phyloP scores from a whole-genome alignment of 2,888 invertebrate genomes.

The Chorisops tibialis region DNA sequence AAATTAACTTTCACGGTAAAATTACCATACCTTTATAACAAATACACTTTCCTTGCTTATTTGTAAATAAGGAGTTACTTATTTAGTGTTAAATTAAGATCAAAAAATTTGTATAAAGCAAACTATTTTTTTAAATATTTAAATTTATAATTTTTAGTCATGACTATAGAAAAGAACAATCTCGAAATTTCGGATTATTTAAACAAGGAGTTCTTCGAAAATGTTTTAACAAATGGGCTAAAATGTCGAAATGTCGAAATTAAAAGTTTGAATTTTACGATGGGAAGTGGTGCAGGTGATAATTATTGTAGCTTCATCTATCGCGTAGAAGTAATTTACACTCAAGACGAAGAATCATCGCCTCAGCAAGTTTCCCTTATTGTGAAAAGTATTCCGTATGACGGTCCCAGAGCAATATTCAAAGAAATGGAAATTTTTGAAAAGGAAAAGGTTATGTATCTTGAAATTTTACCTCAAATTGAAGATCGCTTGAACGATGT shows the following conservation, averaged over 20 bases:
- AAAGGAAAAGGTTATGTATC: conserved; percentile 53
- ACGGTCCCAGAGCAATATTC: conserved; percentile 50
- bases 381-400: conserved; percentile 47
- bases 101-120: no score
- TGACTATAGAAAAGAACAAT: background rate
- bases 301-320: conserved; percentile 50
- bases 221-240: conserved; percentile 46
- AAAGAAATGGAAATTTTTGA: conserved; percentile 52
- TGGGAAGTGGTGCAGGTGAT: conserved; percentile 45
- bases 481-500: conserved; percentile 50
- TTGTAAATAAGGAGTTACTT: no score
- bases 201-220: conserved; percentile 44
- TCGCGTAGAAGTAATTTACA: conserved; percentile 37
- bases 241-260: conserved; percentile 44
- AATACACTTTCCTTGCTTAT: no score
- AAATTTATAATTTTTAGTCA: no score
- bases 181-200: conserved; percentile 14
- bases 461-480: conserved; percentile 50
- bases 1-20: no score
- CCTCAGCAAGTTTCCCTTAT: conserved; percentile 46
- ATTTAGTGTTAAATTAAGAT: no score
- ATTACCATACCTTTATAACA: no score
- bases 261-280: conserved; percentile 43
- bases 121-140: no score
- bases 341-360: conserved; percentile 32